Base-by-base conservation (phyloP, 2,888 invertebrate species). In the Hypselothyrea guttata region DNA sequence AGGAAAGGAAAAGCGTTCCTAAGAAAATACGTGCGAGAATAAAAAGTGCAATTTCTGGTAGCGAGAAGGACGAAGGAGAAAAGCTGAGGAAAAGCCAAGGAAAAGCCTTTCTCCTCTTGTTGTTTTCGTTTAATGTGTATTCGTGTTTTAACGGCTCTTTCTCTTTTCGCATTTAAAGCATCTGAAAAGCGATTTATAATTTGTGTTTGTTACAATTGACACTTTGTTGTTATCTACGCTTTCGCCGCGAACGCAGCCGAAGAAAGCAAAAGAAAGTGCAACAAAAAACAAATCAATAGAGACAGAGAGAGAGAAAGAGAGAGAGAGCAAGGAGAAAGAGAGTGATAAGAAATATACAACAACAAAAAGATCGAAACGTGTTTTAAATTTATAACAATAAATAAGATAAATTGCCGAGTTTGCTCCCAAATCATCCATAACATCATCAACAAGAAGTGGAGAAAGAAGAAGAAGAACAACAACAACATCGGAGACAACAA, bases 301-400 rank as follows among this genome's bases (percentile, higher is more conserved):
- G 28, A 15, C 18, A 12, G 8, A 7, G 16, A 15, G 22, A 33
- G 7, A 34, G 27, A 53, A 58, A 16, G 31, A 47, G n/a, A n/a
- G n/a, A n/a, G n/a, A n/a, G n/a, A 41, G 31, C 37, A 15, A 30
- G 9, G 8, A 7, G 16, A 15, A 22, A 33, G 7, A 34, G 27
- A 53, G 53, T 27, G 31, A 47, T 34, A 18, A 44, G 41, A 47
- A 31, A 1, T 31, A 52, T 34, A 34, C 16, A 9, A 13, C 40
- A 40, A 52, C 44, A 11, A 30, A 37, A 41, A 42, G 45, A 30
- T 47, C 31, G 41, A 52, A 70, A 77, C 56, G 59, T 74, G 60
- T 78, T 72, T 61, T 45, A 58, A 64, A 65, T 58, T 69, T 63
- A 38, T 47, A 72, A 61, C 57, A 49, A 61, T 58, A 55, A 68